phyloP scores from a whole-genome alignment of 2,888 invertebrate genomes.

The Andrena minutula region DNA sequence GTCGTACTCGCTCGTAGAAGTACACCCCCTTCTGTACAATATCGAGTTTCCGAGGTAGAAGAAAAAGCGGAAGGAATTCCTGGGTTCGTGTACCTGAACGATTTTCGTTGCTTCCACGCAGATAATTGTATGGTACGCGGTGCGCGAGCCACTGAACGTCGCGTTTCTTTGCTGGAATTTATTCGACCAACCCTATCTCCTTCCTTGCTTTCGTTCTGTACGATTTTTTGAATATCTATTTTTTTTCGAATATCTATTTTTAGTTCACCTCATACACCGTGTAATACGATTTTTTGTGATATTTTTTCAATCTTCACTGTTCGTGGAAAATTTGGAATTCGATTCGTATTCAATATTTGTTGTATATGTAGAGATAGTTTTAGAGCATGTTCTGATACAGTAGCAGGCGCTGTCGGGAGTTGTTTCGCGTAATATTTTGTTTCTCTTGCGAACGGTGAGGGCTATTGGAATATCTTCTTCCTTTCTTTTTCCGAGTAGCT shows the following conservation, averaged over 20 bases:
- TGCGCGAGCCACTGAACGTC: constrained; percentile 13
- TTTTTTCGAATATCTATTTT: constrained; percentile 21
- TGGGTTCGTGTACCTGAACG: constrained; percentile 28
- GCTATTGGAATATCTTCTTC: not conserved
- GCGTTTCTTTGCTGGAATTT: constrained; percentile 27
- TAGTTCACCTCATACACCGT: not conserved
- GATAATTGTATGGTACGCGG: constrained; percentile 39
- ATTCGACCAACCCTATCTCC: constrained; percentile 19
- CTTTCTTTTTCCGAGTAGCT: not conserved
- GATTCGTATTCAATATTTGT: too few relatives aligned
- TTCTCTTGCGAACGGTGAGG: not conserved
- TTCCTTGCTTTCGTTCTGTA: not conserved
- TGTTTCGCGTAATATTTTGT: not conserved
- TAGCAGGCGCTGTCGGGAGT: too few relatives aligned
- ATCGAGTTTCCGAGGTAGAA: constrained; percentile 18
- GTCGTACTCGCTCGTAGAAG: constrained; percentile 32
- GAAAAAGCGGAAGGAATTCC: constrained; percentile 37
- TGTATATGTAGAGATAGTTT: not conserved
- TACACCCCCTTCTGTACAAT: constrained; percentile 27
- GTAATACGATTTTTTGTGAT: not conserved
- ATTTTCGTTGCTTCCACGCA: constrained; percentile 46
- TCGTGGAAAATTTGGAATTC: not conserved
- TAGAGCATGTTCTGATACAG: not conserved
- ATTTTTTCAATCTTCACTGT: not conserved
- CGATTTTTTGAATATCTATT: constrained; percentile 19